phyloP scores from a whole-genome alignment of 2,113 vertebrate species.

The Acrocephalus arundinaceus region DNA sequence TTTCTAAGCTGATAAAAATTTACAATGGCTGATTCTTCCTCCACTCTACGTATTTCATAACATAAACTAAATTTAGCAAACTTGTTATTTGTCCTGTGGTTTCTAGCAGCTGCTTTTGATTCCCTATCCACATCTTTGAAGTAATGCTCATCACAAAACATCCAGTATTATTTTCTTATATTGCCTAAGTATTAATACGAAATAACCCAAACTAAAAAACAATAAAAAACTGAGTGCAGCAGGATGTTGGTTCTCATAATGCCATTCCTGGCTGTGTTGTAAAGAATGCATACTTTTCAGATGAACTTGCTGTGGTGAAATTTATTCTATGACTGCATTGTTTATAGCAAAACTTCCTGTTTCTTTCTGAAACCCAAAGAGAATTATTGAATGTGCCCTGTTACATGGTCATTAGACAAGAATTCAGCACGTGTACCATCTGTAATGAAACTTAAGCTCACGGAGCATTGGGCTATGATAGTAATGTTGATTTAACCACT shows the following conservation, averaged over 20 bases:
- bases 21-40: background rate
- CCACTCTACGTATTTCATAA: conserved; percentile 43
- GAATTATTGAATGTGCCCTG: conserved; percentile 54
- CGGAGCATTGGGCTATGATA: background rate
- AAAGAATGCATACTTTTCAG: conserved; percentile 57
- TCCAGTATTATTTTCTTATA: conserved; percentile 18
- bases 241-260: conserved; percentile 49
- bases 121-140: conserved; percentile 30
- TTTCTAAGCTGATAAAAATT: conserved; percentile 22
- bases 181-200: conserved; percentile 1
- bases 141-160: conserved; percentile 35
- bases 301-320: conserved; percentile 61
- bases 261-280: conserved; percentile 44
- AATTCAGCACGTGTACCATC: conserved; percentile 41
- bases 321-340: conserved; percentile 62
- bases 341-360: conserved; percentile 67
- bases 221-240: background rate
- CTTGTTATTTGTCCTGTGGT: conserved; percentile 15
- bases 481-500: conserved; percentile 21
- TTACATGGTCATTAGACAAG: conserved; percentile 63
- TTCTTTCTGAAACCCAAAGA: conserved; percentile 63
- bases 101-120: conserved; percentile 57
- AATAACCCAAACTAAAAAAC: background rate
- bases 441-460: conserved; percentile 48
- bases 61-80: conserved; percentile 45